A percentile compares a stretch with the other conserved stretches of the same genome.
Conservation (phyloP, 2,888 invertebrate genomes). For the Cerceris rybyensis region DNA sequence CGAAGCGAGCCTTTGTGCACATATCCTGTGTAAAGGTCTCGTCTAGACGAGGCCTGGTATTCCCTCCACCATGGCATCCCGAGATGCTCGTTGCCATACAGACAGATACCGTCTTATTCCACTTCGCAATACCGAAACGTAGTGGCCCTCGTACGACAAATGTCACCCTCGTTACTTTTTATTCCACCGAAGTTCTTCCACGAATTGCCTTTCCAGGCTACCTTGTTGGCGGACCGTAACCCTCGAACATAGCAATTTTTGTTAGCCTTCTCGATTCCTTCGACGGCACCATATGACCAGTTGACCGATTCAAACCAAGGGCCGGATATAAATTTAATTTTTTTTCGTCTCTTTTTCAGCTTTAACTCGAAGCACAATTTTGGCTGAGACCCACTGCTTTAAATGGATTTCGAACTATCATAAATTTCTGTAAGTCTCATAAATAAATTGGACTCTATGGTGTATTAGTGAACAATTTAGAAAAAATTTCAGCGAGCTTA, state of each 20-base stretch:
- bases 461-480: no score
- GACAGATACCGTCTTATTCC: conserved; percentile 43
- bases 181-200: conserved; percentile 51
- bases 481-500: no score
- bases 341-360: neutral
- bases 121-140: conserved; percentile 25
- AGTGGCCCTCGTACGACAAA: conserved; percentile 55
- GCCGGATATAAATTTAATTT: neutral
- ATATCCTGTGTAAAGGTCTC: conserved; percentile 18
- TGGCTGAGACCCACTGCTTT: no score
- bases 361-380: neutral
- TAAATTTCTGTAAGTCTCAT: no score
- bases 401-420: neutral
- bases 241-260: conserved; percentile 22
- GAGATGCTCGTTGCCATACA: conserved; percentile 22
- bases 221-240: conserved; percentile 4
- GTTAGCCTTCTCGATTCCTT: conserved; percentile 6
- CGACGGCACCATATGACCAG: neutral
- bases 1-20: neutral
- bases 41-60: conserved; percentile 36
- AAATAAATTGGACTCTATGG: no score
- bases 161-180: conserved; percentile 67
- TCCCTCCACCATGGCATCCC: conserved; percentile 11
- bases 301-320: neutral
- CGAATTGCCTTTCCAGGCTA: conserved; percentile 31